Conservation (phyloP, 2,113 vertebrate species). For the Sula dactylatra region DNA sequence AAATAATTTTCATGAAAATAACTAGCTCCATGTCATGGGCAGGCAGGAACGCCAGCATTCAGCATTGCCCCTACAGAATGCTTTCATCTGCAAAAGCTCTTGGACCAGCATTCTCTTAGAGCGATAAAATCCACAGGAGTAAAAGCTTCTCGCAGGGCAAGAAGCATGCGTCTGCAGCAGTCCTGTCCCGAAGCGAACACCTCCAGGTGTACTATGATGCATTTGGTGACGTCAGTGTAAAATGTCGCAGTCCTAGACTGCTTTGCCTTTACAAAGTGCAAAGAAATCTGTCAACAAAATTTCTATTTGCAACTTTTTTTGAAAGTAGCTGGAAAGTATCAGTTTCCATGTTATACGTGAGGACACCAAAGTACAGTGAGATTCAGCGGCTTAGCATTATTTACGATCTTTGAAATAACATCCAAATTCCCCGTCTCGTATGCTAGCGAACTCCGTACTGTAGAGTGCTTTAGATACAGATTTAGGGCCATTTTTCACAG, state of each 20-base stretch:
- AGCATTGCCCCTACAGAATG: background rate
- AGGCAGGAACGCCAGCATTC: background rate
- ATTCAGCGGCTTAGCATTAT: background rate
- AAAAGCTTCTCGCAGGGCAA: background rate
- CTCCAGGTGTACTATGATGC: background rate
- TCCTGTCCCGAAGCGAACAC: background rate
- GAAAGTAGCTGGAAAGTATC: background rate
- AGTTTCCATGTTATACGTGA: background rate
- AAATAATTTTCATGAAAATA: background rate
- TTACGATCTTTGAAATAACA: background rate
- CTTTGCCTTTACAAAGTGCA: background rate
- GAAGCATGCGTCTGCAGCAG: background rate
- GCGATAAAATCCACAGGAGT: background rate
- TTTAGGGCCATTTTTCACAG: background rate
- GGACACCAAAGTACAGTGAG: background rate
- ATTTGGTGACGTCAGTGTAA: background rate
- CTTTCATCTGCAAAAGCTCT: background rate
- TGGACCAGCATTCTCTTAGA: background rate
- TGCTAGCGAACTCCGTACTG: background rate
- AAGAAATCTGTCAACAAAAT: background rate
- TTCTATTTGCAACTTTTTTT: background rate
- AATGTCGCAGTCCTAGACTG: background rate
- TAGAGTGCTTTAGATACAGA: background rate
- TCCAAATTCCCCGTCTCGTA: background rate
- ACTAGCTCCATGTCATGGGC: background rate